Evolutionary conservation across 2,888 invertebrate species (phyloP).

Genomic region (Cataglyphis cursor): DNA sequence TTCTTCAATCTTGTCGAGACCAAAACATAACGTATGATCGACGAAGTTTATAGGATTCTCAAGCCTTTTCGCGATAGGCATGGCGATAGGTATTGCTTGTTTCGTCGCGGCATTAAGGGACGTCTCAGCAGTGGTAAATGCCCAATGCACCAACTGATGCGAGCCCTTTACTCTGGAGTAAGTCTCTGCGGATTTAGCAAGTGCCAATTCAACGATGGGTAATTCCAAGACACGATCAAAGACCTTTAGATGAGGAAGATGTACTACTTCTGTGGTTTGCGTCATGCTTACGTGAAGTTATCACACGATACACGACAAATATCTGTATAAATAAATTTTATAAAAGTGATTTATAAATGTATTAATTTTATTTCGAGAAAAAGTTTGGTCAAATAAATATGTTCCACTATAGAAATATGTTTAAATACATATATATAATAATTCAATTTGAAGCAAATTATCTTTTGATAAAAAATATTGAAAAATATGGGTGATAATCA

Average conservation of each 20-base stretch:
- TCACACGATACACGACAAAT: constrained; percentile 1
- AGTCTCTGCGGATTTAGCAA: constrained; percentile 80
- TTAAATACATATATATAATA: background rate
- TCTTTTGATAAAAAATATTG: background rate
- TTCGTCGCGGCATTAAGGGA: constrained; percentile 87
- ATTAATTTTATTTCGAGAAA: background rate
- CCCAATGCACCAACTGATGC: constrained; percentile 87
- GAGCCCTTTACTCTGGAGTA: constrained; percentile 82
- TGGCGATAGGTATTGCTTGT: constrained; percentile 87
- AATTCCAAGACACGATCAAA: constrained; percentile 81
- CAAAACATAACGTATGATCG: constrained; percentile 90
- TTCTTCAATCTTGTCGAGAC: constrained; percentile 90
- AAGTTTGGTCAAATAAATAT: background rate
- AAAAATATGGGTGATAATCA: no score
- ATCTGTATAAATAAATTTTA: constrained; percentile 19
- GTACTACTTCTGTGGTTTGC: constrained; percentile 60
- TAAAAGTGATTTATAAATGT: background rate
- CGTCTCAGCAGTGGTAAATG: constrained; percentile 89
- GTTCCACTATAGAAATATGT: background rate
- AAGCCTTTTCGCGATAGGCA: constrained; percentile 89
- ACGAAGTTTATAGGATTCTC: constrained; percentile 89
- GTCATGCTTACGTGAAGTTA: background rate
- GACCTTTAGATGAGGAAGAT: constrained; percentile 80
- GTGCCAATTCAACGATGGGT: constrained; percentile 81
- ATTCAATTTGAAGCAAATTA: background rate